Conservation (phyloP, 2,888 invertebrate genomes). For the Cataglyphis rosenhaueri region DNA sequence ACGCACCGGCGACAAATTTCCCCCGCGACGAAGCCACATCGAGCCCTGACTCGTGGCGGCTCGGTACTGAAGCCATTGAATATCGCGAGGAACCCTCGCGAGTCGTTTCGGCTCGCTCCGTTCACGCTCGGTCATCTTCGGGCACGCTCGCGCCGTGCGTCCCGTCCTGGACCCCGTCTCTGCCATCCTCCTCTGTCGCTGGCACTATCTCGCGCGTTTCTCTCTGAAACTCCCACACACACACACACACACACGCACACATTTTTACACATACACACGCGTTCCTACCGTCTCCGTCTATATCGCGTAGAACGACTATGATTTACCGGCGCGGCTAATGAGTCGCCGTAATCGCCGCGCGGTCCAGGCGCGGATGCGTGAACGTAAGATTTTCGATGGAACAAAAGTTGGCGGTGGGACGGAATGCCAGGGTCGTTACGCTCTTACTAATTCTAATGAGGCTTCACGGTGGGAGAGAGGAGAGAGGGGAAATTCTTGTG, state of each 20-base stretch:
- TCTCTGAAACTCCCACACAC: conserved; percentile 54
- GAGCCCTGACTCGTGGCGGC: conserved; percentile 83
- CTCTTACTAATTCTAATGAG: conserved; percentile 21
- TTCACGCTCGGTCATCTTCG: conserved; percentile 70
- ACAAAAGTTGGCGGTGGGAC: conserved; percentile 7
- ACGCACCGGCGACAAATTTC: conserved; percentile 27
- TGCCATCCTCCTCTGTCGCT: conserved; percentile 42
- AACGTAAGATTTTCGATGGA: conserved; percentile 51
- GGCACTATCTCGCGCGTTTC: conserved; percentile 1
- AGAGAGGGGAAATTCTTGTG: neutral
- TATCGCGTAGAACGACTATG: conserved; percentile 74
- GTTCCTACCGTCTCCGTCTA: conserved; percentile 13
- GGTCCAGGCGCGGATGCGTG: conserved; percentile 61
- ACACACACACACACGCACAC: conserved; percentile 41
- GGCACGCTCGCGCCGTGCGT: conserved; percentile 63
- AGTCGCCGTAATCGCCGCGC: conserved; percentile 77
- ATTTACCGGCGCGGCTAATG: conserved; percentile 81
- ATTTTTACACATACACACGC: conserved; percentile 43
- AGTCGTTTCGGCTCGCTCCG: conserved; percentile 75
- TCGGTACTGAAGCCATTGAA: conserved; percentile 84
- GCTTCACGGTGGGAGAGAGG: neutral
- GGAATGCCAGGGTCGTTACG: conserved; percentile 35
- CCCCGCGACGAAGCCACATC: conserved; percentile 74
- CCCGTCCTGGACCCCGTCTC: conserved; percentile 36
- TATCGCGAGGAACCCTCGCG: conserved; percentile 76